phyloP scores from a whole-genome alignment of 2,113 vertebrate species.

The Oreocharis arfaki region DNA sequence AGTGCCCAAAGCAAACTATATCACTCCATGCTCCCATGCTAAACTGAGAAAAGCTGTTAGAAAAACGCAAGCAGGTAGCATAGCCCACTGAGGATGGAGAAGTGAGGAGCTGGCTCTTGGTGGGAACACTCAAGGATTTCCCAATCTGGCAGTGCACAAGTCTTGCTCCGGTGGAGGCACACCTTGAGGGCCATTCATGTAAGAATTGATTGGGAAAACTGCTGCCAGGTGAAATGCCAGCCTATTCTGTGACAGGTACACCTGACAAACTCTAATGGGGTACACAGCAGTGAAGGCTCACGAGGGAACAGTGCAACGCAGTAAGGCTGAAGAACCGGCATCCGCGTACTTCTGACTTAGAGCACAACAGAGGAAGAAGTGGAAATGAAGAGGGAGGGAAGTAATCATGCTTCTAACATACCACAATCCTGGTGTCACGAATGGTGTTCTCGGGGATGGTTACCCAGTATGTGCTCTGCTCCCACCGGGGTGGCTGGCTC shows the following conservation, averaged over 20 bases:
- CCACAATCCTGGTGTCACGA: slow-evolving; percentile 82
- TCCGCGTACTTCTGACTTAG: accelerated
- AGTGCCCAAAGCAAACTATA: background rate
- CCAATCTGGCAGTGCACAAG: accelerated
- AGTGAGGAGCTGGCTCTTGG: background rate
- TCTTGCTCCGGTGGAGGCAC: background rate
- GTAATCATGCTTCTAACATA: slow-evolving; percentile 20
- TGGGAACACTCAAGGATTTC: background rate
- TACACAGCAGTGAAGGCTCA: background rate
- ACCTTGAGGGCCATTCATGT: background rate
- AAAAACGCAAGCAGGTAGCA: background rate
- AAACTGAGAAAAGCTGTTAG: background rate
- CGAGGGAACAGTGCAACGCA: background rate
- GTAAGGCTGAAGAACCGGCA: background rate
- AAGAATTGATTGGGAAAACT: background rate
- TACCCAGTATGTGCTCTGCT: slow-evolving; percentile 78
- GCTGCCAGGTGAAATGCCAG: background rate
- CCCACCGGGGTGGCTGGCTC: slow-evolving; percentile 86
- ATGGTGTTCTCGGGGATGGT: slow-evolving; percentile 82
- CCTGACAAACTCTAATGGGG: background rate
- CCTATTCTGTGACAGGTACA: background rate
- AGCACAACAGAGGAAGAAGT: background rate
- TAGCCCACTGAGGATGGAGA: background rate
- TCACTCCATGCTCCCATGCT: background rate
- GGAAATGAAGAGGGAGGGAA: background rate